phyloP scores from a whole-genome alignment of 2,113 vertebrate genomes.

The Amphilophus citrinellus region DNA sequence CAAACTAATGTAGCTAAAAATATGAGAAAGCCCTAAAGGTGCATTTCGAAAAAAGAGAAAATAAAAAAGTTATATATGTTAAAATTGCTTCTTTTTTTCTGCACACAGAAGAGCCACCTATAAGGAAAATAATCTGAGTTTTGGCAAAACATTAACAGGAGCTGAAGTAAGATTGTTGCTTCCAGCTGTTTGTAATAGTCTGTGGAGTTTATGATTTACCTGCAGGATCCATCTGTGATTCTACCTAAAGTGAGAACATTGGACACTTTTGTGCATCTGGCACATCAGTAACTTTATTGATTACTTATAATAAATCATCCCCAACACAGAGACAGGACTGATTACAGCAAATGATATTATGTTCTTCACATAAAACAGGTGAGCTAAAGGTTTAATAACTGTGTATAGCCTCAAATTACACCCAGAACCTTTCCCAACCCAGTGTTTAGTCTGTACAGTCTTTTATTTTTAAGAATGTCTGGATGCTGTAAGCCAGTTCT shows the following conservation, averaged over 20 bases:
- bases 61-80: conserved; percentile 5
- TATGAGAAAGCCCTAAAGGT: neutral
- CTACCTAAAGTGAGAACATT: neutral
- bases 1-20: neutral
- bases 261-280: neutral
- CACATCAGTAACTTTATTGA: neutral
- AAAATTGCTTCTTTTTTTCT: neutral
- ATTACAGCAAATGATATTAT: no score
- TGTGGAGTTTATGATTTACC: neutral
- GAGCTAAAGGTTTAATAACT: no score
- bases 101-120: neutral
- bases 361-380: no score
- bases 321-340: neutral
- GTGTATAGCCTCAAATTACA: no score
- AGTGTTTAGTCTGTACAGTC: no score
- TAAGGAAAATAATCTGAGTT: neutral
- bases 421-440: no score
- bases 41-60: neutral
- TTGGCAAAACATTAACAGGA: neutral
- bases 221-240: neutral
- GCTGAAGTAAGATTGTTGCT: neutral
- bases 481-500: neutral
- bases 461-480: neutral
- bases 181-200: neutral
- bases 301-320: neutral